Evolutionary conservation across 2,888 invertebrate genomes (phyloP).

Genomic region (Hemithea aestivaria): DNA sequence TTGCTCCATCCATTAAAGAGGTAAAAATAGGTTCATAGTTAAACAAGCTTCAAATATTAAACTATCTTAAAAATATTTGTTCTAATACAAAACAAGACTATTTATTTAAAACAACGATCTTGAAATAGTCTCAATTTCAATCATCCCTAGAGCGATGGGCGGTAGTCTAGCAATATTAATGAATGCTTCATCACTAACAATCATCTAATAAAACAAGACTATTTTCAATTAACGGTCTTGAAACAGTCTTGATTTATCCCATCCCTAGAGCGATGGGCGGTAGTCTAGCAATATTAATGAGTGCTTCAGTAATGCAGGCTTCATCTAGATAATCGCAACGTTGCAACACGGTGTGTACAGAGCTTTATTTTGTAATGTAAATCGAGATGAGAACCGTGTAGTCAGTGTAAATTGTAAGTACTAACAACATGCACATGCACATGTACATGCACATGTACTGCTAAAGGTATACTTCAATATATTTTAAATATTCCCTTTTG

Average conservation of each 20-base stretch:
- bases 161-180: constrained; percentile 38
- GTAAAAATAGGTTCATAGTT: no score
- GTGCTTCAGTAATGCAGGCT: constrained; percentile 33
- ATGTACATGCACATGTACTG: no score
- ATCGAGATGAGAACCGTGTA: constrained; percentile 9
- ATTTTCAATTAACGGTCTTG: no score
- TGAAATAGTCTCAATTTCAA: neutral
- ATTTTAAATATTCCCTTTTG: no score
- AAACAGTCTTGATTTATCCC: constrained; percentile 1
- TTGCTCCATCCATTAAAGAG: no score
- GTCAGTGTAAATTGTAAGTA: constrained; percentile 5
- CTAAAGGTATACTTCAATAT: no score
- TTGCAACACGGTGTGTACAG: constrained; percentile 33
- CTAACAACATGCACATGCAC: no score
- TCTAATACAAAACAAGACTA: no score
- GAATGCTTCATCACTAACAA: constrained; percentile 28
- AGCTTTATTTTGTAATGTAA: constrained; percentile 37
- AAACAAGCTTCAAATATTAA: no score
- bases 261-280: constrained; percentile 26
- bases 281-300: constrained; percentile 38
- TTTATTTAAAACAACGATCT: no score
- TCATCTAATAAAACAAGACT: no score
- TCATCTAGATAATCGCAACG: constrained; percentile 43
- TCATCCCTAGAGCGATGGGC: constrained; percentile 24
- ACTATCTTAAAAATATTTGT: no score